A percentile compares a stretch with the other conserved stretches of the same genome.
These are phyloP conservation scores for Nasalis larvatus DNA, from an alignment of 2,113 vertebrate species.

Conservation along the genomic window DNA sequence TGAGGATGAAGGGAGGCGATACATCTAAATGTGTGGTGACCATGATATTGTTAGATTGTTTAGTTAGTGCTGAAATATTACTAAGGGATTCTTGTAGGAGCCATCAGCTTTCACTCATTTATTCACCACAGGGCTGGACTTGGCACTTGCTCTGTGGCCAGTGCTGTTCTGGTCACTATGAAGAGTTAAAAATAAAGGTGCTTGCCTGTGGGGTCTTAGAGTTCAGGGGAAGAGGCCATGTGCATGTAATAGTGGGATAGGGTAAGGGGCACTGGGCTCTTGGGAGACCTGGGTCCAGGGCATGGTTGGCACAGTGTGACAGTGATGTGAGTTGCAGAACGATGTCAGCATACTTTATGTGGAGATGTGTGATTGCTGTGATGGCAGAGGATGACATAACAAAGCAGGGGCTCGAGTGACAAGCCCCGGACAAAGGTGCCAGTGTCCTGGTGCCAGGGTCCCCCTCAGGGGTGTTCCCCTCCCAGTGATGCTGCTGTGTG, in stretches of 20 bases:
- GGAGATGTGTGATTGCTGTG: neutral
- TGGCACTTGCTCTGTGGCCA: neutral
- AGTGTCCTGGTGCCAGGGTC: neutral
- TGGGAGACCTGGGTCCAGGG: neutral
- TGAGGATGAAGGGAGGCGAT: neutral
- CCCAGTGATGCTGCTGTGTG: neutral
- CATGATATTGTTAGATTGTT: neutral
- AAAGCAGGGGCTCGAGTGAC: neutral
- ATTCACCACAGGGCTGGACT: neutral
- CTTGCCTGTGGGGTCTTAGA: neutral
- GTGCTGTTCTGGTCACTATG: neutral
- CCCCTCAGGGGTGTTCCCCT: neutral
- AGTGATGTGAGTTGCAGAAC: neutral
- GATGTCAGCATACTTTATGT: neutral
- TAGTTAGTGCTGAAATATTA: neutral
- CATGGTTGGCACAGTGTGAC: neutral
- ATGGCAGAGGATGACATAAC: neutral
- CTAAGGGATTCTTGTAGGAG: neutral
- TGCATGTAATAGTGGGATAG: neutral
- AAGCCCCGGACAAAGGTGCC: neutral
- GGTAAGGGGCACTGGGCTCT: neutral
- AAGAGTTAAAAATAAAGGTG: neutral
- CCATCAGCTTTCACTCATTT: neutral
- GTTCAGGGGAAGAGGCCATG: neutral
- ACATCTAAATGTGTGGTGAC: neutral